These are phyloP conservation scores for Maniola jurtina DNA, from an alignment of 1,140 invertebrate species.

Conservation along the genomic window DNA sequence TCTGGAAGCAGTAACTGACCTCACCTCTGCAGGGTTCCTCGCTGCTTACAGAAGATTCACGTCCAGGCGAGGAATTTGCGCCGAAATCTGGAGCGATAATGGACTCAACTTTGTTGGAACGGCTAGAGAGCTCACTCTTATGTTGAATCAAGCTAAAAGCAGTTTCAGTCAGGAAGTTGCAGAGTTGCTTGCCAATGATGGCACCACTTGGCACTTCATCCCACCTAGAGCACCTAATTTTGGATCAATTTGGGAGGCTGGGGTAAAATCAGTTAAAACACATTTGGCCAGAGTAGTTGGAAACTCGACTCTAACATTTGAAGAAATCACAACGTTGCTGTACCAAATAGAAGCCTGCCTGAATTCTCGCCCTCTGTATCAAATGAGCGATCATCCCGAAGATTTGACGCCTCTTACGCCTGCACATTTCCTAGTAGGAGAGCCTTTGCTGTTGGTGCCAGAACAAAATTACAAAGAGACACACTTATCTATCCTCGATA, in stretches of 20 bases:
- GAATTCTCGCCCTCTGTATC: constrained; percentile 39
- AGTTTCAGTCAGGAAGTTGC: constrained; percentile 18
- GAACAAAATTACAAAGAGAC: constrained; percentile 18
- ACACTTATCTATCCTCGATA: constrained; percentile 4
- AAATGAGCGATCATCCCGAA: constrained; percentile 12
- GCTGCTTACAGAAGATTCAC: constrained; percentile 48
- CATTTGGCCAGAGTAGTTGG: constrained; percentile 33
- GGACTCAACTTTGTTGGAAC: constrained; percentile 50
- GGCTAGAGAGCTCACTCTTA: constrained; percentile 23
- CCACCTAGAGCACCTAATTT: constrained; percentile 29
- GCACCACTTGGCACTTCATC: constrained; percentile 37
- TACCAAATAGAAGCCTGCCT: constrained; percentile 51
- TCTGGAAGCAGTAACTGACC: constrained; percentile 38
- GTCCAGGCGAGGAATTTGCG: constrained; percentile 24
- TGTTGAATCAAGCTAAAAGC: constrained; percentile 6
- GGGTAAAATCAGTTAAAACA: constrained; percentile 25
- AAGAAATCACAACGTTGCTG: constrained; percentile 33
- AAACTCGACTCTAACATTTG: constrained; percentile 32
- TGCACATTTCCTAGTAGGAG: constrained; percentile 55
- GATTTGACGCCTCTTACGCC: constrained; percentile 38
- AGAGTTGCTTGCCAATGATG: constrained; percentile 24
- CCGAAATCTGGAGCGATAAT: constrained; percentile 43
- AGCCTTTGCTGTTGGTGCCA: constrained; percentile 35
- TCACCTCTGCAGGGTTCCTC: constrained; percentile 44
- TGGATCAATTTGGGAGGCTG: constrained; percentile 26